Percentiles rank a stretch among this genome's conserved stretches.
phyloP scores from a whole-genome alignment of 2,797 vertebrate genomes.

The Cirrhinus molitorella region DNA sequence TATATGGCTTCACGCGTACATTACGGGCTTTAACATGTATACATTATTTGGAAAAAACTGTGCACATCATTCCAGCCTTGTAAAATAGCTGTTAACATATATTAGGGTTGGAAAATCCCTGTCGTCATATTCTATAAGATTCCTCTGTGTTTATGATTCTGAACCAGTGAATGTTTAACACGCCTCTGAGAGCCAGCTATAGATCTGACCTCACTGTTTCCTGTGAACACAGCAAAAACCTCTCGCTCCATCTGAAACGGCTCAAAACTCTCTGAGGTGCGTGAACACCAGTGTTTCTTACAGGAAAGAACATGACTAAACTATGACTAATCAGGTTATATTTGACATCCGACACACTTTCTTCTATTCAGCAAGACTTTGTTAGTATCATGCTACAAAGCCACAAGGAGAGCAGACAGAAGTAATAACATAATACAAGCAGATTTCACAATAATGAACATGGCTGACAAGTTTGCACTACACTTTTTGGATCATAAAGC shows the following conservation, averaged over 20 bases:
- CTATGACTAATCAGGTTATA: neutral
- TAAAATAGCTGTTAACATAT: slow-evolving; percentile 26
- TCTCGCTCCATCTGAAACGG: neutral
- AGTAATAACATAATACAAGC: neutral
- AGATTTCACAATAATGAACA: neutral
- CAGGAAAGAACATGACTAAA: neutral
- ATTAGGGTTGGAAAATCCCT: slow-evolving; percentile 54
- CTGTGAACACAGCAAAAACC: neutral
- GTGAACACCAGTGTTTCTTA: neutral
- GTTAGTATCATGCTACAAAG: neutral
- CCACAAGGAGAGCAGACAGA: neutral
- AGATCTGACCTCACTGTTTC: slow-evolving; percentile 70
- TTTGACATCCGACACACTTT: neutral
- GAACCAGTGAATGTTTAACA: slow-evolving; percentile 70
- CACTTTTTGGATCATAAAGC: neutral
- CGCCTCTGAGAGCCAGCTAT: slow-evolving; percentile 66
- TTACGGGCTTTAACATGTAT: neutral
- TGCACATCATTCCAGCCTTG: slow-evolving; percentile 3
- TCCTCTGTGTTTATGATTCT: slow-evolving; percentile 51
- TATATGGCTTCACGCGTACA: neutral
- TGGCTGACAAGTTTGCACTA: neutral
- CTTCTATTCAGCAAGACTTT: neutral
- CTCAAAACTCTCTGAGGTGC: neutral
- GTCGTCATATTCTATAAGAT: slow-evolving; percentile 66
- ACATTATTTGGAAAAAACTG: neutral